Evolutionary conservation across 2,797 vertebrate species (phyloP).

Genomic region (Bradypodion pumilum): DNA sequence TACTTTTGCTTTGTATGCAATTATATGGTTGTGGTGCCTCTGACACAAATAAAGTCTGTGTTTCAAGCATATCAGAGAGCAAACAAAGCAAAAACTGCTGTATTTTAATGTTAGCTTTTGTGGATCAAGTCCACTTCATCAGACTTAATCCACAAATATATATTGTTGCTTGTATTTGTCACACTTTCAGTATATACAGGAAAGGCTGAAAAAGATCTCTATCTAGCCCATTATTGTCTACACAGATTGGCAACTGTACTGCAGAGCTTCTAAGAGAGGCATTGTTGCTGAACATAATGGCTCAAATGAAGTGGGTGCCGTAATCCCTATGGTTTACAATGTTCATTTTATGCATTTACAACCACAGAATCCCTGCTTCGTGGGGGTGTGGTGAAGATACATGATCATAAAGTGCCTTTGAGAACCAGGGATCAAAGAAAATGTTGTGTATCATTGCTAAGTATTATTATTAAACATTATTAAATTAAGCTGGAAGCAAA

Average conservation of each 20-base stretch:
- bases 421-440: conserved; percentile 59
- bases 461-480: conserved; percentile 70
- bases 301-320: background rate
- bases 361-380: conserved; percentile 54
- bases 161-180: too few species aligned
- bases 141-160: too few species aligned
- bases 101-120: too few species aligned
- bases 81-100: too few species aligned
- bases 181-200: background rate
- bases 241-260: too few species aligned
- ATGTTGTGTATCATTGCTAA: conserved; percentile 53
- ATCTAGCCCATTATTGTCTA: too few species aligned
- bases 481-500: conserved; percentile 71
- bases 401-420: conserved; percentile 54
- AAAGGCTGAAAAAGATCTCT: background rate
- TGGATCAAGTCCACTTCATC: too few species aligned
- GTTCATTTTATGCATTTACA: conserved; percentile 61
- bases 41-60: too few species aligned
- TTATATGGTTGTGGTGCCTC: too few species aligned
- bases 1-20: too few species aligned
- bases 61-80: too few species aligned
- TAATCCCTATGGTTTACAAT: conserved; percentile 2
- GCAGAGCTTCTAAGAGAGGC: too few species aligned
- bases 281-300: background rate
- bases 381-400: conserved; percentile 53